Conservation (phyloP, 2,113 vertebrate species). For the Elachura formosa region DNA sequence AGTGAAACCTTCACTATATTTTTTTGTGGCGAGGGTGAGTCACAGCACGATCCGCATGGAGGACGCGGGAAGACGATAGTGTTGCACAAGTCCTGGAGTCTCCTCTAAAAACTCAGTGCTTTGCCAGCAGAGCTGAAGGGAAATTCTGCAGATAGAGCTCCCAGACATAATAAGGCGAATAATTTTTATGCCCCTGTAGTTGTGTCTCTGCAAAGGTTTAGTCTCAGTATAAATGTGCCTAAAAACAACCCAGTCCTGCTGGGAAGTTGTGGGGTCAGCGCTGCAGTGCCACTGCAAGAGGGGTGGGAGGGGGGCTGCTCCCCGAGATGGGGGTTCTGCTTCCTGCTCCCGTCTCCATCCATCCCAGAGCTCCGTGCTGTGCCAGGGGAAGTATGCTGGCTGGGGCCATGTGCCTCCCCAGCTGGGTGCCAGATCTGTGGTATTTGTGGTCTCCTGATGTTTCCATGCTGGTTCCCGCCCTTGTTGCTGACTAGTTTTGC, state of each 20-base stretch:
- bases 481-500: neutral
- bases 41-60: neutral
- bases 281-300: neutral
- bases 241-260: neutral
- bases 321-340: neutral
- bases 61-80: neutral
- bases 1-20: neutral
- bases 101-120: neutral
- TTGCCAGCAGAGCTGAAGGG: neutral
- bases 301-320: neutral
- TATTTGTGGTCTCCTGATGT: neutral
- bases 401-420: fast-evolving
- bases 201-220: neutral
- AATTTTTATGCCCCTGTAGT: neutral
- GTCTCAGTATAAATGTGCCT: neutral
- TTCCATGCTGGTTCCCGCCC: neutral
- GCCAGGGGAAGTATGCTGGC: neutral
- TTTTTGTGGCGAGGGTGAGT: neutral
- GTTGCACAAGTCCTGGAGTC: neutral
- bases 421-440: neutral
- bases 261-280: fast-evolving
- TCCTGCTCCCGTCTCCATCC: neutral
- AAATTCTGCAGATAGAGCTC: neutral
- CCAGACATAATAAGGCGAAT: neutral
- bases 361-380: fast-evolving